Evolutionary conservation across 2,113 vertebrate species (phyloP).

Genomic region (Larimichthys crocea): DNA sequence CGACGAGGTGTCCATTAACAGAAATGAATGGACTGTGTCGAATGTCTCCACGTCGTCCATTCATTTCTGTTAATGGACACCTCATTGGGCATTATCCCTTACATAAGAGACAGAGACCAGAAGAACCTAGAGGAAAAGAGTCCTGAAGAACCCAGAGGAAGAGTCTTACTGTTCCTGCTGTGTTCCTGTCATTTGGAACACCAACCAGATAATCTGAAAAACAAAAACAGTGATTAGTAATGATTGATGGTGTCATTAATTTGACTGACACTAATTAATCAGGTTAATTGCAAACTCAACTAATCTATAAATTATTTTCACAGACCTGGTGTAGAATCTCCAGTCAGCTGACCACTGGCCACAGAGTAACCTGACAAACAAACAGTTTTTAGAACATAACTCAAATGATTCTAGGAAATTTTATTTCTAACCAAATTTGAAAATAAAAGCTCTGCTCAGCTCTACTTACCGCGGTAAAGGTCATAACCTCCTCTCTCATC

Average conservation of each 20-base stretch:
- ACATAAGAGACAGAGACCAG: too few relatives aligned
- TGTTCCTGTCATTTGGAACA: constrained; percentile 50
- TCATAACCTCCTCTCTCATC: constrained; percentile 24
- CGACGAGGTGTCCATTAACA: too few relatives aligned
- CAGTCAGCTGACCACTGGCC: constrained; percentile 43
- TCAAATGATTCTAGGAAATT: too few relatives aligned
- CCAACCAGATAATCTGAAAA: constrained; percentile 46
- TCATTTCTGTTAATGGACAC: too few relatives aligned
- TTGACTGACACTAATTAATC: not conserved
- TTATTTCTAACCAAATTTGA: too few relatives aligned
- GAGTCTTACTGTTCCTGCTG: constrained; percentile 36
- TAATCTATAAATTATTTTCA: too few relatives aligned
- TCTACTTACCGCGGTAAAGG: constrained; percentile 23
- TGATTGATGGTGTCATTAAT: too few relatives aligned
- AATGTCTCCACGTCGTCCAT: too few relatives aligned
- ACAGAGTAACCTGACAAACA: constrained; percentile 52
- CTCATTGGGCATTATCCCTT: too few relatives aligned
- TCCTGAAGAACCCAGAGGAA: not conserved
- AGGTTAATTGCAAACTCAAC: too few relatives aligned
- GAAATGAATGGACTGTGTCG: too few relatives aligned
- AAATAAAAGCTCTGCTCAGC: not conserved
- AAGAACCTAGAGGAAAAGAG: too few relatives aligned
- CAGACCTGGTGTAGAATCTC: constrained; percentile 37
- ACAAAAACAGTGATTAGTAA: not conserved
- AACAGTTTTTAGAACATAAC: not conserved